Percentiles rank a stretch among this genome's conserved stretches.
phyloP scores from a whole-genome alignment of 2,888 invertebrate species.

The Cataglyphis livida region DNA sequence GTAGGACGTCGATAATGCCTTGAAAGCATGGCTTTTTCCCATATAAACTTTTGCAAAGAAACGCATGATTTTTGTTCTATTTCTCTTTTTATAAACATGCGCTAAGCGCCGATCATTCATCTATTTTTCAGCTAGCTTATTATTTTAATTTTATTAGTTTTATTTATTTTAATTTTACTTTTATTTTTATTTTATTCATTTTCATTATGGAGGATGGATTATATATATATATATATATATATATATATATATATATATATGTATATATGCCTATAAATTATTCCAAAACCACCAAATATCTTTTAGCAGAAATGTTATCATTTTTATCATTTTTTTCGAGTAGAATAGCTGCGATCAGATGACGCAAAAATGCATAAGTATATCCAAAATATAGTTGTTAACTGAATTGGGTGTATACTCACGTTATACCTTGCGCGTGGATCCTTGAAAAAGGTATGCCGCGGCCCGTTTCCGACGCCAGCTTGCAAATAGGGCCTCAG shows the following conservation, averaged over 20 bases:
- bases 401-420: conserved; percentile 82
- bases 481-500: conserved; percentile 85
- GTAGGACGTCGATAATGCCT: conserved; percentile 19
- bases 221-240: not conserved
- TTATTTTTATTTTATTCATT: too few species aligned
- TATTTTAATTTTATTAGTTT: not conserved
- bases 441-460: conserved; percentile 89
- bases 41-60: not conserved
- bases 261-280: not conserved
- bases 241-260: too few species aligned
- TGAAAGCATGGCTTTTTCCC: not conserved
- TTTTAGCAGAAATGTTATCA: too few species aligned
- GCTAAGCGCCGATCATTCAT: not conserved
- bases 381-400: not conserved
- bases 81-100: not conserved
- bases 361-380: not conserved
- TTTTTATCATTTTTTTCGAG: too few species aligned
- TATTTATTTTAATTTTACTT: too few species aligned
- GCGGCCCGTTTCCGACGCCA: conserved; percentile 87
- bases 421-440: conserved; percentile 94
- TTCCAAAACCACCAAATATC: not conserved
- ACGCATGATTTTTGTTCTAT: not conserved
- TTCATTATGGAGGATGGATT: not conserved
- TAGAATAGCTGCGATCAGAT: not conserved
- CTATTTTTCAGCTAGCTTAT: not conserved